Base-by-base conservation (phyloP, 1,140 invertebrate genomes). In the Temnothorax nylanderi region DNA sequence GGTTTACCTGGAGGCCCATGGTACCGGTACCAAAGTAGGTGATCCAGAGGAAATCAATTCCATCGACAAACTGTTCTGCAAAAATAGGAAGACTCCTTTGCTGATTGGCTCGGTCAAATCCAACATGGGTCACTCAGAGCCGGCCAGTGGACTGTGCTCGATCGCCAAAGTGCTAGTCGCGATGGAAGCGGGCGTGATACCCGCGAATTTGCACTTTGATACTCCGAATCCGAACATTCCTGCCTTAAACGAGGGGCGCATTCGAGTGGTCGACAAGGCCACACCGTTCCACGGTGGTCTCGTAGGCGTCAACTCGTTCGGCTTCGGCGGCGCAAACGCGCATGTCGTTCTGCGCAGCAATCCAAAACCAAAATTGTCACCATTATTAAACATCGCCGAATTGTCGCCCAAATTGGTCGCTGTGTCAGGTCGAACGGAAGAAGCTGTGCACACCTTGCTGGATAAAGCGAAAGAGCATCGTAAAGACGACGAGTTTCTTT, bases 121-220 rank as follows among this genome's bases (percentile, higher is more conserved):
- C 1, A 99, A 99, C 95, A 99, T 99, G 98, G 99, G 99, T 0
- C 99, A 99, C 92, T 97, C 99, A 5, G 99, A 99, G 94, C 98
- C 99, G 5, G 98, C 98, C 0, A 99, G 99, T 88, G 98, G 98
- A 54, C 93, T 99, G 0, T 98, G 98, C 93, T 98, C 98, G 0
- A 95, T 99, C 67, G 98, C 98, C 2, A 99, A 99, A 94, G 96
- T 98, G n/a, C 90, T 99, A 4, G 97, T 99, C 74, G 97, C 98
- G 4, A 99, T 99, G 97, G 98, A 99, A 95, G 93, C 96, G 44
- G 97, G 97, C 49, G 94, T 97, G 3, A 98, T 99, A 87, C 99
- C 99, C 3, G 96, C 96, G 18, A 99, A 99, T 95, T 95, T 99
- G 54, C 99, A 99, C 93, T 99, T 97, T 94, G 96, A 97, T 64